Evolutionary conservation across 2,888 invertebrate genomes (phyloP), one percentile per base, ranked within the genome.

Genomic region (Leptarthrus brevirostris): DNA sequence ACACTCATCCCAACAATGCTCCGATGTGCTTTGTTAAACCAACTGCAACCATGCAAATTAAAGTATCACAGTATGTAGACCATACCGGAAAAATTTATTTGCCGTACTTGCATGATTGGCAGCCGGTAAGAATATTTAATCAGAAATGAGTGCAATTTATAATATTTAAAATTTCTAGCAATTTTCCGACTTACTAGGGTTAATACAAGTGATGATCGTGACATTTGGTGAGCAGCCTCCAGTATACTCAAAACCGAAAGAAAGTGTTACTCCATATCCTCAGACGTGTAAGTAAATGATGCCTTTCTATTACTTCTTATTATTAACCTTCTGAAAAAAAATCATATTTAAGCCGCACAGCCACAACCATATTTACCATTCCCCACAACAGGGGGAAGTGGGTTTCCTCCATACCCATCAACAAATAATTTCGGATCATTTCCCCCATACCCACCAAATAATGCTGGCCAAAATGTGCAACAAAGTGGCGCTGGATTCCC

Each of bases 31-130:
- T 92, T 81, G 98, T 99, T 0, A 94, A 92, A 84, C 99, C 99
- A 8, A 99, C 99, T 3, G 82, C 91, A 34, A 94, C 94, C 78
- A 99, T 99, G 98, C 91, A 92, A 76, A 97, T 99, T 77, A 97
- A 96, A 87, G 92, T 94, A 14, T 97, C 97, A 10, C 92, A 92
- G 86, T 95, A 92, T 85, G 97, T 99, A 5, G 98, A 98, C 85
- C 92, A 92, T 81, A 96, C 93, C 86, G 99, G 99, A 36, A 96
- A 96, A 85, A 91, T 99, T 72, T 98, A 97, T 85, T 87, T 98
- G 81, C 98, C 98, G 1, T 99, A 96, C 87, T 87, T 99, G 75
- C 96, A 97, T 81, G 96, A 98, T 79, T 99, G 99, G 99, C 87
- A 89, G 74, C 89, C 90, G 54, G 91, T 91, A 85, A 86, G 73